Conservation (phyloP, 2,113 vertebrate genomes). For the Galbula dea region DNA sequence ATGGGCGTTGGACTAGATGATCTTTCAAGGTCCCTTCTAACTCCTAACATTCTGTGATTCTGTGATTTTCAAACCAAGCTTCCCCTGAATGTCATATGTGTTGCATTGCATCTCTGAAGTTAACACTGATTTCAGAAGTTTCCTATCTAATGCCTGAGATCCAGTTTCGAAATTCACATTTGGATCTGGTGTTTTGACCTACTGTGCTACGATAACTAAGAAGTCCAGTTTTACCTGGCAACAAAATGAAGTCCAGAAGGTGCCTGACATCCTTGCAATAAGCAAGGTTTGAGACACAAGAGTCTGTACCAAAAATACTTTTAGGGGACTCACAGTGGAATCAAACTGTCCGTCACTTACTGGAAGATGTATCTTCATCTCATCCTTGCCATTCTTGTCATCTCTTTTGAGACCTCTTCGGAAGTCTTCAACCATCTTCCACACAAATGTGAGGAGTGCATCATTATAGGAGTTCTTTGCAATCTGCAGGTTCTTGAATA, state of each 20-base stretch:
- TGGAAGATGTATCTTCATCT: conserved; percentile 64
- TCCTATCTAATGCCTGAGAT: neutral
- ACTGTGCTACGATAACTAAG: neutral
- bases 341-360: conserved; percentile 9
- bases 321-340: neutral
- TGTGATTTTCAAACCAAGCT: neutral
- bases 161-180: neutral
- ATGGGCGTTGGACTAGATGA: too few relatives aligned
- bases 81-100: fast-evolving
- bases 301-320: neutral
- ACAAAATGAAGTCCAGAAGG: neutral
- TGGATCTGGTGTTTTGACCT: neutral
- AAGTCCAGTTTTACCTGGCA: neutral
- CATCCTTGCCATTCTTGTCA: conserved; percentile 73
- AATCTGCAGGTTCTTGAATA: conserved; percentile 81
- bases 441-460: conserved; percentile 75
- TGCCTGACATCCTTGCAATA: neutral
- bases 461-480: conserved; percentile 82
- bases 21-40: neutral
- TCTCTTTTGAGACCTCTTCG: conserved; percentile 73
- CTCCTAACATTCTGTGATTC: neutral
- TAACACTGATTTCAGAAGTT: neutral
- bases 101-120: neutral
- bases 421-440: conserved; percentile 81
- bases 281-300: neutral